A percentile compares a stretch with the other conserved stretches of the same genome.
These are phyloP conservation scores for Microtus obscurus DNA, from an alignment of 2,797 vertebrate species.

Conservation along the genomic window DNA sequence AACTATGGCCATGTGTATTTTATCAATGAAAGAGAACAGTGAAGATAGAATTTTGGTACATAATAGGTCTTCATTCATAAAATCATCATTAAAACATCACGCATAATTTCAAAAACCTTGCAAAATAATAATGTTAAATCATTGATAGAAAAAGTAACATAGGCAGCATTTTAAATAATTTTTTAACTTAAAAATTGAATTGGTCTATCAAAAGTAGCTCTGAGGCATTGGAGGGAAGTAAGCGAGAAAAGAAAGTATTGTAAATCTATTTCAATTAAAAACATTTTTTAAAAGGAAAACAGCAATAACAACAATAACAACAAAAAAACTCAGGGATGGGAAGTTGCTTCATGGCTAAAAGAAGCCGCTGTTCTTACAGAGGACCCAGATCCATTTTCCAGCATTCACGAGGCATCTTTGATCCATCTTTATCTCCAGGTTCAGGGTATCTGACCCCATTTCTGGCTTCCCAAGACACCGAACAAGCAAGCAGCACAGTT, in stretches of 20 bases:
- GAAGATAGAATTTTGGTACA: conserved; percentile 1
- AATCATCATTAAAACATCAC: background rate
- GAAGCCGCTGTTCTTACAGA: too few relatives aligned
- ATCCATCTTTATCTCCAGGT: background rate
- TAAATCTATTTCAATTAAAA: background rate
- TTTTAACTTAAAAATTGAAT: background rate
- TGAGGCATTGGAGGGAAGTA: accelerated
- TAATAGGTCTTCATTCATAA: conserved; percentile 50
- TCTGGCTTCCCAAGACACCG: background rate
- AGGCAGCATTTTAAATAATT: background rate
- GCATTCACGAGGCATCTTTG: too few relatives aligned
- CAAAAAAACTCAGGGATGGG: background rate
- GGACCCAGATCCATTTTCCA: too few relatives aligned
- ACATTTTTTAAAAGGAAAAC: background rate
- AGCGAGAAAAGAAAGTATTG: background rate
- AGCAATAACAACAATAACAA: background rate
- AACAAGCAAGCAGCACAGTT: background rate
- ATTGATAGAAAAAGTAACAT: background rate
- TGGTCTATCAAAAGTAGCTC: background rate
- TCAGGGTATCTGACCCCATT: background rate
- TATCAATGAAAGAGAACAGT: conserved; percentile 56
- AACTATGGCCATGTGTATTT: background rate
- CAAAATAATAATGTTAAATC: background rate
- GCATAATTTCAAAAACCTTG: background rate
- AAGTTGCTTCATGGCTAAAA: background rate